Conservation (phyloP, 2,888 invertebrate species). For the Parnassius glacialis region DNA sequence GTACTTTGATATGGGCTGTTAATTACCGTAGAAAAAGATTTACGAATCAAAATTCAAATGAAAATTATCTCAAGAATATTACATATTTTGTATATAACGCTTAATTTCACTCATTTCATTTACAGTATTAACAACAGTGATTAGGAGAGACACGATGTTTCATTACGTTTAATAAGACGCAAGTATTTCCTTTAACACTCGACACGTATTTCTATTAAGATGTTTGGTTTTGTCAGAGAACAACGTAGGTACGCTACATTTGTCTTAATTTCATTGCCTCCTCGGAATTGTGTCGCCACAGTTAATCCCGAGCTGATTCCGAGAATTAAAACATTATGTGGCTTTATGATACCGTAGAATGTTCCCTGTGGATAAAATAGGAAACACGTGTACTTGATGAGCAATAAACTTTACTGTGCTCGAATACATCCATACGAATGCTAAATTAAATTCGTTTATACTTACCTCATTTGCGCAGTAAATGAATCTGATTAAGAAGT, state of each 20-base stretch:
- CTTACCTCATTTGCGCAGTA: too few species aligned
- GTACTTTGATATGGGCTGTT: too few species aligned
- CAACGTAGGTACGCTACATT: not conserved
- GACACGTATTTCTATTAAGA: slow-evolving; percentile 4
- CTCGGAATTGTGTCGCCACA: slow-evolving; percentile 10
- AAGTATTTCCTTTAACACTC: not conserved
- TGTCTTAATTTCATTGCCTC: slow-evolving; percentile 10
- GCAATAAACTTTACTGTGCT: not conserved
- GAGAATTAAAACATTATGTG: slow-evolving; percentile 9
- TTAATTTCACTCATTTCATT: too few species aligned
- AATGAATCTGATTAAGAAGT: too few species aligned
- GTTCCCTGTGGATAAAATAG: not conserved
- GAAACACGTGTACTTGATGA: not conserved
- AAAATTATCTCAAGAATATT: too few species aligned
- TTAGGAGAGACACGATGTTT: too few species aligned
- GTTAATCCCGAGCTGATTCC: slow-evolving; percentile 2
- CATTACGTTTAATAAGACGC: too few species aligned
- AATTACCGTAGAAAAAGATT: too few species aligned
- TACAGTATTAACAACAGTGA: too few species aligned
- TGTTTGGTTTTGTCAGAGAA: slow-evolving; percentile 6
- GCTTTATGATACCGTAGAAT: slow-evolving; percentile 1
- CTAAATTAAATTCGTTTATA: not conserved
- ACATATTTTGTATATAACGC: too few species aligned
- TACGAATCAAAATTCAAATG: too few species aligned
- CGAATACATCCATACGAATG: not conserved